A percentile compares a stretch with the other conserved stretches of the same genome.
phyloP scores from a whole-genome alignment of 2,888 invertebrate genomes.

The Nymphalis urticae region DNA sequence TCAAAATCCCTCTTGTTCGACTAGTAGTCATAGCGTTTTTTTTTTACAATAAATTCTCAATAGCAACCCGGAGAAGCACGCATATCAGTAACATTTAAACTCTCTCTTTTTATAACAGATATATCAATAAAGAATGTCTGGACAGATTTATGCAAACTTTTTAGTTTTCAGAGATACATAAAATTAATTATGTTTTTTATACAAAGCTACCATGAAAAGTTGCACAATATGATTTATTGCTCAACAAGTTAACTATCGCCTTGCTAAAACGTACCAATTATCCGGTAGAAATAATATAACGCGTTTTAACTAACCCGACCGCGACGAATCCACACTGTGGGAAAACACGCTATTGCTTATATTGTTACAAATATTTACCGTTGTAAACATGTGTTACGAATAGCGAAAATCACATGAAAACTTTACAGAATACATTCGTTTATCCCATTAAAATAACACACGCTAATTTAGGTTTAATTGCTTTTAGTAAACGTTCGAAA shows the following conservation, averaged over 20 bases:
- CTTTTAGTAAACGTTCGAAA: conserved; percentile 1
- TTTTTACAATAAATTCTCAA: no score
- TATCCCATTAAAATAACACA: neutral
- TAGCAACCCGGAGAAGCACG: no score
- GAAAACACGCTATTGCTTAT: conserved; percentile 56
- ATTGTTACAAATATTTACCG: conserved; percentile 61
- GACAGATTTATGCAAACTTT: no score
- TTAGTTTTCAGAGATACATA: no score
- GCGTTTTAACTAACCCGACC: conserved; percentile 42
- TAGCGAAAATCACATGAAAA: conserved; percentile 53
- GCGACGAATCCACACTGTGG: conserved; percentile 62
- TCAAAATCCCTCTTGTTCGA: no score
- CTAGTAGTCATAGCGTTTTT: no score
- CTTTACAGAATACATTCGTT: conserved; percentile 24
- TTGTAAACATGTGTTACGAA: conserved; percentile 49
- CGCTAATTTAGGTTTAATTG: conserved; percentile 10
- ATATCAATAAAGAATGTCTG: no score
- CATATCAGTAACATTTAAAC: no score
- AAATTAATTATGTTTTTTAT: neutral
- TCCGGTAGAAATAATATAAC: conserved; percentile 36
- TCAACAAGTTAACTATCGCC: conserved; percentile 25
- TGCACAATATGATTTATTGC: conserved; percentile 12
- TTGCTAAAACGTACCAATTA: conserved; percentile 35
- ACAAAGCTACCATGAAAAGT: conserved; percentile 1
- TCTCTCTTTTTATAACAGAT: no score